Conservation (phyloP, 2,113 vertebrate species). For the Odobenus rosmarus region DNA sequence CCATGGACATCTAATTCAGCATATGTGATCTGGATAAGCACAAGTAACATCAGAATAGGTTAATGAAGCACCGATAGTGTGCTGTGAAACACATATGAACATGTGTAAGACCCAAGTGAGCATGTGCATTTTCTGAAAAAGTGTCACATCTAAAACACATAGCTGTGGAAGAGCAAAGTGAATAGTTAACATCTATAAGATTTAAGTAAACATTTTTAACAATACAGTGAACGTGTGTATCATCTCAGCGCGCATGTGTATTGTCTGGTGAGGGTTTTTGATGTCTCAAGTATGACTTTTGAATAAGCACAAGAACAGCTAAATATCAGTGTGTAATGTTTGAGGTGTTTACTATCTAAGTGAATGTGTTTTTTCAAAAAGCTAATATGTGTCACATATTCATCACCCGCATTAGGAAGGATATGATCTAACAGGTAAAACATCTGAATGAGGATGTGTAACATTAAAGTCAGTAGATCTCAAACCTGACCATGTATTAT, state of each 20-base stretch:
- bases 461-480: not conserved
- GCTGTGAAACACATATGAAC: not conserved
- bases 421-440: not conserved
- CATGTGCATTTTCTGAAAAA: not conserved
- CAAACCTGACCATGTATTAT: not conserved
- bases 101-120: not conserved
- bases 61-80: not conserved
- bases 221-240: not conserved
- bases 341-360: not conserved
- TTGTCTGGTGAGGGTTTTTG: not conserved
- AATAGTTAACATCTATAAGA: not conserved
- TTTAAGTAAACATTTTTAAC: not conserved
- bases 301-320: not conserved
- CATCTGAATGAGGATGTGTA: not conserved
- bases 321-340: not conserved
- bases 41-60: not conserved
- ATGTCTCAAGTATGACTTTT: not conserved
- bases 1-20: not conserved
- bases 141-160: not conserved
- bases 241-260: not conserved
- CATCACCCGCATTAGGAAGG: not conserved
- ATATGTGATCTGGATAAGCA: not conserved
- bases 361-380: not conserved
- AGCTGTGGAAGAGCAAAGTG: not conserved
- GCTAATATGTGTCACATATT: not conserved